phyloP scores from a whole-genome alignment of 2,113 vertebrate species.

The Psettodes erumei region DNA sequence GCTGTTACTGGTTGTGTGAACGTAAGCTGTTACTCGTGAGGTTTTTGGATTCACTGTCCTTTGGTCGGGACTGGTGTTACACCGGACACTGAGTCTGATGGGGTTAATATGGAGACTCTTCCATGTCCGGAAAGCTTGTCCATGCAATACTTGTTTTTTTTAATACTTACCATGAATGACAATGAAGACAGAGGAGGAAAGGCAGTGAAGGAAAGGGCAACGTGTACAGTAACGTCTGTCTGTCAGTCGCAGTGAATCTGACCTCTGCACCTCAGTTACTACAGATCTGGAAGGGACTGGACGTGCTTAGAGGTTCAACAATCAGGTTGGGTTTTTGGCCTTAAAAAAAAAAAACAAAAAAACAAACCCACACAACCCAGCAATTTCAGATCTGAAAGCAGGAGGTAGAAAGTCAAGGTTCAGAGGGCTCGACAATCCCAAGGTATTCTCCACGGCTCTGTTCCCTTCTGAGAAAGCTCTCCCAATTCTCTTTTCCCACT shows the following conservation, averaged over 20 bases:
- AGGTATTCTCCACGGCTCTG: constrained; percentile 32
- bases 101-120: constrained; percentile 65
- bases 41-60: constrained; percentile 8
- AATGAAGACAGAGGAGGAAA: constrained; percentile 74
- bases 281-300: constrained; percentile 25
- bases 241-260: constrained; percentile 14
- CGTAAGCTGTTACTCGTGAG: constrained; percentile 61
- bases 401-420: constrained; percentile 26
- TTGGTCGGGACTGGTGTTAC: constrained; percentile 28
- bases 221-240: not conserved
- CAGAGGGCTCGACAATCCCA: constrained; percentile 8
- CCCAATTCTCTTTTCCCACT: constrained; percentile 15
- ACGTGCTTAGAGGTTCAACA: constrained; percentile 9
- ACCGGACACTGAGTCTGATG: constrained; percentile 46
- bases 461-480: constrained; percentile 58
- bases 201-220: constrained; percentile 63
- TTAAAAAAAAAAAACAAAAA: not conserved
- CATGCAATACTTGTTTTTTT: constrained; percentile 79
- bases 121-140: constrained; percentile 36
- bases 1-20: constrained; percentile 61
- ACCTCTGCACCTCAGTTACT: constrained; percentile 28
- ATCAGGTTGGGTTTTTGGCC: too few relatives aligned
- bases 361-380: not conserved
- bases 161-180: constrained; percentile 76
- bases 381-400: constrained; percentile 48